Percentiles rank a stretch among this genome's conserved stretches.
phyloP scores from a whole-genome alignment of 1,140 invertebrate genomes.

The Mylabris phalerata region DNA sequence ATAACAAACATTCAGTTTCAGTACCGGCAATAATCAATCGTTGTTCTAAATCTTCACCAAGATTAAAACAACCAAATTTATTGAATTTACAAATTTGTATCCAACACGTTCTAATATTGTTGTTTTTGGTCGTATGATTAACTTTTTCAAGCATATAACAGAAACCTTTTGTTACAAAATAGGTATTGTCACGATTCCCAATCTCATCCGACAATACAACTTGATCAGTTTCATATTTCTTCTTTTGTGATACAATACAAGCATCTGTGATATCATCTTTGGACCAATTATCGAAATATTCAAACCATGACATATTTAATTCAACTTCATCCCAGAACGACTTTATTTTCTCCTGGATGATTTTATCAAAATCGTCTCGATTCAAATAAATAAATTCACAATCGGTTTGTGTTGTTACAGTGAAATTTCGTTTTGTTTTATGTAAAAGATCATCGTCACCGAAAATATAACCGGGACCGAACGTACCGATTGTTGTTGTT shows the following conservation, averaged over 20 bases:
- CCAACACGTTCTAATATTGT: conserved; percentile 32
- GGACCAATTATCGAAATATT: conserved; percentile 57
- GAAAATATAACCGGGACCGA: conserved; percentile 50
- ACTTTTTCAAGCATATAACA: conserved; percentile 55
- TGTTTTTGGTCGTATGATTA: conserved; percentile 42
- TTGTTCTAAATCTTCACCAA: conserved; percentile 54
- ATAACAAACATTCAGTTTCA: conserved; percentile 49
- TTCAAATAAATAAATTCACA: conserved; percentile 33
- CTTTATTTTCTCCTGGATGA: conserved; percentile 50
- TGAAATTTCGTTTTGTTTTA: conserved; percentile 49
- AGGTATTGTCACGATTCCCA: conserved; percentile 55
- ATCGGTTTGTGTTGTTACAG: conserved; percentile 45
- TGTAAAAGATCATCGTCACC: conserved; percentile 57
- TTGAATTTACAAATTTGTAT: conserved; percentile 47
- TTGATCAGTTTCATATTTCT: conserved; percentile 48
- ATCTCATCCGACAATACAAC: conserved; percentile 55
- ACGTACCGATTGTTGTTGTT: conserved; percentile 25
- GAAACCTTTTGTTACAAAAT: conserved; percentile 55
- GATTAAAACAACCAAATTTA: conserved; percentile 44
- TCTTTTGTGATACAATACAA: conserved; percentile 56
- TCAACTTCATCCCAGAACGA: conserved; percentile 54
- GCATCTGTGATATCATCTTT: conserved; percentile 52
- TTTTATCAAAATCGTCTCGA: conserved; percentile 48
- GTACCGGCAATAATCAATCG: conserved; percentile 51
- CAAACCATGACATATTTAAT: conserved; percentile 52